Evolutionary conservation across 1,140 invertebrate genomes (phyloP).

Genomic region (Drosophila willistoni): DNA sequence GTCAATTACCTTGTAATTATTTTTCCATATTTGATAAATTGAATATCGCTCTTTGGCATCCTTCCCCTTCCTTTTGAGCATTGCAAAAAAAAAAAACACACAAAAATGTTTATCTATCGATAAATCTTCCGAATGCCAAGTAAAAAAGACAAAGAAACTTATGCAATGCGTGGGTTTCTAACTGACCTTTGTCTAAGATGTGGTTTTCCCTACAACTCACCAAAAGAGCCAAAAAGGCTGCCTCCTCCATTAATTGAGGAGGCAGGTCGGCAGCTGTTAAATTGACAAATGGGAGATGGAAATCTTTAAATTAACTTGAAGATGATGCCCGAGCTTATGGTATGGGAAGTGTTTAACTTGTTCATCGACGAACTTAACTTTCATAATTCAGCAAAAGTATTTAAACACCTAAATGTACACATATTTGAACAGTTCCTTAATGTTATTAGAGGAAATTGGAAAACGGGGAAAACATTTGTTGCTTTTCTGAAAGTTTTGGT

Average conservation of each 20-base stretch:
- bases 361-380: background rate
- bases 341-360: slow-evolving; percentile 12
- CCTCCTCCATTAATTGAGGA: slow-evolving; percentile 10
- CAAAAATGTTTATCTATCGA: slow-evolving; percentile 30
- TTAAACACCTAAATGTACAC: too few species aligned
- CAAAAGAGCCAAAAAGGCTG: too few species aligned
- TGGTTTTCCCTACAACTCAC: background rate
- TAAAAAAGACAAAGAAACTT: slow-evolving; percentile 27
- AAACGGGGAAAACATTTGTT: too few species aligned
- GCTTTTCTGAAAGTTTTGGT: too few species aligned
- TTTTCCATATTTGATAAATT: slow-evolving; percentile 74
- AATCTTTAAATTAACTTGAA: slow-evolving; percentile 50
- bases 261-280: slow-evolving; percentile 45
- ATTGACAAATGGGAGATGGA: slow-evolving; percentile 74
- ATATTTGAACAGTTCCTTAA: too few species aligned
- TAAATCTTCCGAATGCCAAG: slow-evolving; percentile 54
- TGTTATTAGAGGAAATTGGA: too few species aligned
- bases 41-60: slow-evolving; percentile 57
- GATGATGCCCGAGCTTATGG: background rate
- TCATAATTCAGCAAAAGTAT: too few species aligned
- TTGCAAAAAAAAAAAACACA: background rate
- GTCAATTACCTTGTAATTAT: slow-evolving; percentile 80
- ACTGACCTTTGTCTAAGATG: slow-evolving; percentile 53
- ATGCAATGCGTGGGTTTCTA: slow-evolving; percentile 71
- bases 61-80: background rate